Evolutionary conservation across 2,888 invertebrate genomes (phyloP).

Genomic region (Periphyllus acericola): DNA sequence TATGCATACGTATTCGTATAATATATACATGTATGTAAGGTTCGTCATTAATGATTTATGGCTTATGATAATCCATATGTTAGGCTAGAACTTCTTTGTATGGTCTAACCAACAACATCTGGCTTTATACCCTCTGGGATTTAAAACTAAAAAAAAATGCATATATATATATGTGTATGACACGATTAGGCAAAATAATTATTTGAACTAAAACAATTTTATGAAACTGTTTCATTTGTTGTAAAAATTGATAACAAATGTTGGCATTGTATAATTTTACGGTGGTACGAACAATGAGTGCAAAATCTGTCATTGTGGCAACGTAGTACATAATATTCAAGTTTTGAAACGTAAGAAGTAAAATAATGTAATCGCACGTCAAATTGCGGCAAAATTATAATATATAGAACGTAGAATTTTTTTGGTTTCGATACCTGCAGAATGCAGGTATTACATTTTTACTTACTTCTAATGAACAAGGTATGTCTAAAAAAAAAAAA

Average conservation of each 20-base stretch:
- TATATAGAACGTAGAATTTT: not conserved
- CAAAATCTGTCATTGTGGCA: too few relatives aligned
- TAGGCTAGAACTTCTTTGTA: constrained; percentile 9
- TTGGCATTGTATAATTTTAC: not conserved
- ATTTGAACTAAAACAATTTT: not conserved
- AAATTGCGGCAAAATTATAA: not conserved
- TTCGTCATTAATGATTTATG: constrained; percentile 40
- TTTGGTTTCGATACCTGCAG: not conserved
- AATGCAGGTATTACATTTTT: not conserved
- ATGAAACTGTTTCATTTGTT: not conserved
- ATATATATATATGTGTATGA: not conserved
- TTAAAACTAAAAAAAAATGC: not conserved
- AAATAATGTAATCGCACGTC: too few relatives aligned
- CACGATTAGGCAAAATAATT: constrained; percentile 10
- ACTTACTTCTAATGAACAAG: not conserved
- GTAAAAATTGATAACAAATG: not conserved
- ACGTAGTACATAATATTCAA: too few relatives aligned
- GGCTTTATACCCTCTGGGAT: constrained; percentile 11
- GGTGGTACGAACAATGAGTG: too few relatives aligned
- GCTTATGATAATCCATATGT: constrained; percentile 25
- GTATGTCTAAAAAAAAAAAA: not conserved
- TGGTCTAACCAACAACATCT: constrained; percentile 18
- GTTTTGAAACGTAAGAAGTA: too few relatives aligned
- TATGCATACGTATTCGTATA: too few relatives aligned
- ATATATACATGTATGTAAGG: not conserved